phyloP scores from a whole-genome alignment of 2,888 invertebrate genomes.

The Eupsilia transversa region DNA sequence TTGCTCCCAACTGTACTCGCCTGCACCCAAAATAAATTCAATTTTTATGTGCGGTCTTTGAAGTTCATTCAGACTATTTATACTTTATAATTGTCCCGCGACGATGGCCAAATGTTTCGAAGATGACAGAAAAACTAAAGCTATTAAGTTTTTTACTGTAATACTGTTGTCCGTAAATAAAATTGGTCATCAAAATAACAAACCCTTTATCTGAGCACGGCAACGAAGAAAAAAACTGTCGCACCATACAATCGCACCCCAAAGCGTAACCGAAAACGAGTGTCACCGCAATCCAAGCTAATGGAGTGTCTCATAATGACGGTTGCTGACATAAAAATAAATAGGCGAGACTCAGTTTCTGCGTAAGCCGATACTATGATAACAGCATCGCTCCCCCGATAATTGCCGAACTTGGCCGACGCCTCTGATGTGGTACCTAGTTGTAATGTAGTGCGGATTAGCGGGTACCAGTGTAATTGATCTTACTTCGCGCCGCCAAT shows the following conservation, averaged over 20 bases:
- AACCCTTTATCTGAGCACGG: constrained; percentile 76
- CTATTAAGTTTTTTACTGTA: constrained; percentile 35
- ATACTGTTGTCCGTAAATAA: constrained; percentile 45
- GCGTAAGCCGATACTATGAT: constrained; percentile 91
- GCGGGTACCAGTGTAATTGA: constrained; percentile 82
- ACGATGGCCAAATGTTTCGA: constrained; percentile 46
- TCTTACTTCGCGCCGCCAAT: constrained; percentile 69
- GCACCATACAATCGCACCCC: constrained; percentile 86
- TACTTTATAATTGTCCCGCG: constrained; percentile 60
- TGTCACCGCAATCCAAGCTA: constrained; percentile 90
- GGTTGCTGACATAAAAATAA: constrained; percentile 91
- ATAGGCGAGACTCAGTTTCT: constrained; percentile 91
- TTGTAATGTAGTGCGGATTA: constrained; percentile 85
- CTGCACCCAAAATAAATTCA: constrained; percentile 71
- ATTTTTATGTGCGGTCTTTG: constrained; percentile 67
- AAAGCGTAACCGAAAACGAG: constrained; percentile 89
- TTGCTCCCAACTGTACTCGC: constrained; percentile 67
- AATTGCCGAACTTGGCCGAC: constrained; percentile 88
- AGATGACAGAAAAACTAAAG: constrained; percentile 51
- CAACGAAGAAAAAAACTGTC: constrained; percentile 75
- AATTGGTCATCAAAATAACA: constrained; percentile 66
- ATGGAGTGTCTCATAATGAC: constrained; percentile 91
- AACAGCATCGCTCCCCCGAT: constrained; percentile 90
- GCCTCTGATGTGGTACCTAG: constrained; percentile 76
- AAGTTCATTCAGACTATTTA: constrained; percentile 70